A percentile compares a stretch with the other conserved stretches of the same genome.
These are phyloP conservation scores for Apoderus coryli DNA, from an alignment of 2,888 invertebrate genomes.

Conservation along the genomic window DNA sequence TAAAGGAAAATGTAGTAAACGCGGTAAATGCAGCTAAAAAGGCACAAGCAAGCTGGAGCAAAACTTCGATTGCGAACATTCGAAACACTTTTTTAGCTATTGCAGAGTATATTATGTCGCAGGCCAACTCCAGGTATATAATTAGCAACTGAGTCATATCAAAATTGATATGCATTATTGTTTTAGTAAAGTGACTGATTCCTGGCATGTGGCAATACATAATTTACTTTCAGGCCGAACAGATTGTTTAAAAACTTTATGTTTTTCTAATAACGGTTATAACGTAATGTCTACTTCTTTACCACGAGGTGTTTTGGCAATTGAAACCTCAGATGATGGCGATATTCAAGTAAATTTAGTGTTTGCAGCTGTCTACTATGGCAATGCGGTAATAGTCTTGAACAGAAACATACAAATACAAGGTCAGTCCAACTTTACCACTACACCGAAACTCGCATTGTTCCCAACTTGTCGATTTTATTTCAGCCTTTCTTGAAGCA, in stretches of 20 bases:
- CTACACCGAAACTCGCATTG: too few relatives aligned
- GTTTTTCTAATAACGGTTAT: conserved; percentile 12
- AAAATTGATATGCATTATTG: too few relatives aligned
- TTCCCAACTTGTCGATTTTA: too few relatives aligned
- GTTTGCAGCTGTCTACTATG: conserved; percentile 23
- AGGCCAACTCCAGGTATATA: too few relatives aligned
- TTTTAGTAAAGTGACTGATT: too few relatives aligned
- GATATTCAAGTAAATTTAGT: conserved; percentile 17
- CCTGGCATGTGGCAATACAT: too few relatives aligned
- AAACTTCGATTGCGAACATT: conserved; percentile 17
- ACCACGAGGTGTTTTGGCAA: conserved; percentile 23
- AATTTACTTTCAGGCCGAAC: conserved; percentile 1
- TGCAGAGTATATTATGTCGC: conserved; percentile 16
- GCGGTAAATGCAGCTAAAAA: conserved; percentile 36
- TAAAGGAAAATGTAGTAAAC: conserved; percentile 29
- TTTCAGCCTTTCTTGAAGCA: too few relatives aligned
- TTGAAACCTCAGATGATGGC: conserved; percentile 18
- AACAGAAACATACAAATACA: conserved; percentile 13
- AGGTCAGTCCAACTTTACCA: conserved; percentile 18
- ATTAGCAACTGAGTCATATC: too few relatives aligned
- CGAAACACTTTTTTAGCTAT: conserved; percentile 18
- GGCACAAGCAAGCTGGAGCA: conserved; percentile 31
- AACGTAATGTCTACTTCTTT: conserved; percentile 18
- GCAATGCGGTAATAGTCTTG: conserved; percentile 26
- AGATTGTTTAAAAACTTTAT: conserved; percentile 2